Conservation (phyloP, 2,888 invertebrate species). For the Seira sanloemensis region DNA sequence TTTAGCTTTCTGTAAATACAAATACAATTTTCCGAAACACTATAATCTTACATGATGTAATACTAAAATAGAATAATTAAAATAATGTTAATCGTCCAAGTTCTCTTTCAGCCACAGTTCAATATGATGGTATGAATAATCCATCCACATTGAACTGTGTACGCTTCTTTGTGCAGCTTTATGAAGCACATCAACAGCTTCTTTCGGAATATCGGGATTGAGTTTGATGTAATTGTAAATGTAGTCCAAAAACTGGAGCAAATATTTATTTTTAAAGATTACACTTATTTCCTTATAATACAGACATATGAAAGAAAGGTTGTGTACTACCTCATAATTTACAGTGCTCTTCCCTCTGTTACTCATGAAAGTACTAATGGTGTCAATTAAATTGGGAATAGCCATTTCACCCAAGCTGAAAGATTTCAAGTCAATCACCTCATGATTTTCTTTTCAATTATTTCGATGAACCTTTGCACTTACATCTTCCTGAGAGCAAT, state of each 20-base stretch:
- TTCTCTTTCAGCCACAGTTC: not conserved
- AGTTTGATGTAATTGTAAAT: not conserved
- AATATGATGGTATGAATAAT: not conserved
- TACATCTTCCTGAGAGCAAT: not conserved
- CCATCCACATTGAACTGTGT: conserved; percentile 10
- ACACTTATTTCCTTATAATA: not conserved
- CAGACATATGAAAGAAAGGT: too few relatives aligned
- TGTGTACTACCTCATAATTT: not conserved
- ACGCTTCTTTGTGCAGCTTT: not conserved
- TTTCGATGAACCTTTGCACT: not conserved
- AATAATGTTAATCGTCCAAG: too few relatives aligned
- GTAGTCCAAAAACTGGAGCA: not conserved
- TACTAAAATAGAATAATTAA: too few relatives aligned
- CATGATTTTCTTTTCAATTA: too few relatives aligned
- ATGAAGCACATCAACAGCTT: not conserved
- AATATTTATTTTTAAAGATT: not conserved
- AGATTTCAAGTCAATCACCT: not conserved
- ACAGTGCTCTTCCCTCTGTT: not conserved
- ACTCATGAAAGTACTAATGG: not conserved
- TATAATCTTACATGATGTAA: too few relatives aligned
- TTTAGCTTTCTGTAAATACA: too few relatives aligned
- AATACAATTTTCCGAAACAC: too few relatives aligned
- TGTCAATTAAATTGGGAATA: not conserved
- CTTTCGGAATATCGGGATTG: not conserved
- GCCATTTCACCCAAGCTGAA: not conserved